Conservation (phyloP, 2,797 vertebrate genomes). For the Clarias fuscus region DNA sequence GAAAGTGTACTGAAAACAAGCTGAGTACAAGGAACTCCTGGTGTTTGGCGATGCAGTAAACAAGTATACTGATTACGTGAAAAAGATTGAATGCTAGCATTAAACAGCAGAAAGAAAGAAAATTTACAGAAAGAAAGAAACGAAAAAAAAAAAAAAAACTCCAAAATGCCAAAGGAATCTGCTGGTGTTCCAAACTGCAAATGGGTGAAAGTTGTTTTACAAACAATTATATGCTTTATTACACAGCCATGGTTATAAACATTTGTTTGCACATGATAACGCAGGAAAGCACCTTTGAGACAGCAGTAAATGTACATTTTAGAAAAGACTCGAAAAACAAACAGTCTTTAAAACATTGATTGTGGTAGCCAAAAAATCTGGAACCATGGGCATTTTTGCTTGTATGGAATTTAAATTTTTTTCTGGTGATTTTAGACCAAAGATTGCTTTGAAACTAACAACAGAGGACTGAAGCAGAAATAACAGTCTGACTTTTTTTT, state of each 20-base stretch:
- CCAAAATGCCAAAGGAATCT: not conserved
- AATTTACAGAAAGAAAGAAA: too few species aligned
- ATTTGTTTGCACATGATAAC: not conserved
- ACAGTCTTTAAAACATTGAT: not conserved
- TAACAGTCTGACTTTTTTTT: too few species aligned
- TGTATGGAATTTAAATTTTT: too few species aligned
- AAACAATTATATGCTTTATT: not conserved
- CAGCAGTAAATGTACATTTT: not conserved
- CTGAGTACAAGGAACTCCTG: not conserved
- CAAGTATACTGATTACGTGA: not conserved
- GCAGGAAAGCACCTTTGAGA: not conserved
- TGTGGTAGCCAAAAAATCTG: too few species aligned
- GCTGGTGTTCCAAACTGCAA: not conserved
- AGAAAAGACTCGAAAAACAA: not conserved
- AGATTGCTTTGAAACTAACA: too few species aligned
- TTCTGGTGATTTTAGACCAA: too few species aligned
- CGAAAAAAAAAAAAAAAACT: too few species aligned
- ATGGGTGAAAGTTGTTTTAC: not conserved
- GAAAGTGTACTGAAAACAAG: not conserved
- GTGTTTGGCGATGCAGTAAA: not conserved
- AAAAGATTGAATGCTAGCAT: not conserved
- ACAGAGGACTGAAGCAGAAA: too few species aligned
- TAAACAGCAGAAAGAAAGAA: not conserved
- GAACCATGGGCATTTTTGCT: too few species aligned
- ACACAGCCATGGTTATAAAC: not conserved